Base-by-base conservation (phyloP, 2,888 invertebrate genomes). In the Platynereis dumerilii region DNA sequence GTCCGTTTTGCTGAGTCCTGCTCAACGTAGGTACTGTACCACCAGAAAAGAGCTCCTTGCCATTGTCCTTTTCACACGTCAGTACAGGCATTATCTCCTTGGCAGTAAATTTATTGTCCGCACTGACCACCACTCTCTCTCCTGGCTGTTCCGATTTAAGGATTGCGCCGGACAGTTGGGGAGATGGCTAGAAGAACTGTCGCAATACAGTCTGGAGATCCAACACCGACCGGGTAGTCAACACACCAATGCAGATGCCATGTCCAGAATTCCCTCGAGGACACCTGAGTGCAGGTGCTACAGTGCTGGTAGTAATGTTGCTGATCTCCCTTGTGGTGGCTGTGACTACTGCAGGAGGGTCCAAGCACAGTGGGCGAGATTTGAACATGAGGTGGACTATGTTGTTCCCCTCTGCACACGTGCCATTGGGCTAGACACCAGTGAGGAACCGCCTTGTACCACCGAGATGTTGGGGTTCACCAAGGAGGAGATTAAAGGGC, bases 181-280 rank as follows among this genome's bases (percentile, higher is more conserved):
- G 7, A 15, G 39, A 17, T 57, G 57, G 57, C 39, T 57, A 5
- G 57, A 28, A 5, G 57, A 34, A 29, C 39, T 57, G 2, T 17
- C 34, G 2, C 57, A 57, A 20, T 57, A 57, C 24, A 24, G 29
- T 20, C 2, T 55, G 26, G 55, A 5, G 7, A 55, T 57, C 20
- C 29, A 28, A 17, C 57, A 57, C 20, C 29, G 39, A 17, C 34
- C 20, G 2, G 57, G 39, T 29, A 57, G 15, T 12, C 27, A 57
- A 57, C 57, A 57, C 29, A 29, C 24, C 20, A 57, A 57, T 57
- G 57, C 39, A 3, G 57, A 57, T 34, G 17, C 29, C 7, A 27
- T 57, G n/a, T 57, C 57, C 15, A 28, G 57, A 28, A 29, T 34
- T 3, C 22, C 34, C 2, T 28, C 29, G 20, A 28, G n/a, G 15